Conservation (phyloP, 23 tunicate species). For the Clavelina lepadiformis region DNA sequence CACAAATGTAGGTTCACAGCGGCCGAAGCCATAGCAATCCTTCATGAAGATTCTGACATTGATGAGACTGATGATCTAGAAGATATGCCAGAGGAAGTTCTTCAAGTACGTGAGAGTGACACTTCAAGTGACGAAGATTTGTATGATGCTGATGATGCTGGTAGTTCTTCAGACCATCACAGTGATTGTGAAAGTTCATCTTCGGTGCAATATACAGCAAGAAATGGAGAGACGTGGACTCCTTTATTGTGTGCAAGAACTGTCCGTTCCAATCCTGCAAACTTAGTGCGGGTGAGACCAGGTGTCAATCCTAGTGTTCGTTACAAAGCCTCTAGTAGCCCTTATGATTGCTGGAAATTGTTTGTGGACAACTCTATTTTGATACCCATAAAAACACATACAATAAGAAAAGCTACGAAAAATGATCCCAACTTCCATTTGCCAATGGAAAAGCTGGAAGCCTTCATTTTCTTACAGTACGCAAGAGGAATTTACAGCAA, state of each 20-base stretch:
- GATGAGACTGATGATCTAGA: conserved; percentile 10
- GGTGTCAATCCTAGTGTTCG: conserved; percentile 16
- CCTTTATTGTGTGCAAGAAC: conserved; percentile 5
- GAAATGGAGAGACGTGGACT: conserved; percentile 10
- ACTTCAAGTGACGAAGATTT: conserved; percentile 11
- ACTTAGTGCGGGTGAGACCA: conserved; percentile 7
- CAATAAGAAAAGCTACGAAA: conserved; percentile 13
- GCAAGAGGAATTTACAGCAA: conserved; percentile 21
- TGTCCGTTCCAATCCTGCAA: conserved; percentile 5
- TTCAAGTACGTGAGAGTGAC: conserved; percentile 9
- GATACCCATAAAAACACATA: conserved; percentile 3
- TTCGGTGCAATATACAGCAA: conserved; percentile 4
- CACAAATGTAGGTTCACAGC: conserved; percentile 4
- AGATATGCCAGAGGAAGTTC: conserved; percentile 8
- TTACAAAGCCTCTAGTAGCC: conserved; percentile 4
- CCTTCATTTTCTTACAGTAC: conserved; percentile 6
- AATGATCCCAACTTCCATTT: conserved; percentile 6
- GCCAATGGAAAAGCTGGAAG: conserved; percentile 18
- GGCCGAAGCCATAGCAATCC: neutral
- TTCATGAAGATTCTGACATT: conserved; percentile 9
- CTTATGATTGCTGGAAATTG: conserved; percentile 9
- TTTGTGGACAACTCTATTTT: conserved; percentile 12
- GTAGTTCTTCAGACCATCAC: conserved; percentile 6
- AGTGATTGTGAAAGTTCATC: conserved; percentile 7
- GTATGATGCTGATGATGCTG: conserved; percentile 3